phyloP scores from a whole-genome alignment of 1,140 invertebrate genomes.

The Vanessa atalanta region DNA sequence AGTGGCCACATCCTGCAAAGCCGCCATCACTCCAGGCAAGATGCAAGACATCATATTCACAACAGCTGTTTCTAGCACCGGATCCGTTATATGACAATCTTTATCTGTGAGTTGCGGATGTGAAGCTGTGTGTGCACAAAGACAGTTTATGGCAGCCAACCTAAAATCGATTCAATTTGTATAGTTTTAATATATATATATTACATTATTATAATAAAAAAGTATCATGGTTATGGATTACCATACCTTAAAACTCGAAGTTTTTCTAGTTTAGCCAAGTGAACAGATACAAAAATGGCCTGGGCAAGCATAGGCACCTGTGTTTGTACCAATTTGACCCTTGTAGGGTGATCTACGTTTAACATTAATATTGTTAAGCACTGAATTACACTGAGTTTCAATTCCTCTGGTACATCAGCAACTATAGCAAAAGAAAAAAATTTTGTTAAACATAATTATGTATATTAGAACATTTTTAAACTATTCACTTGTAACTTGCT shows the following conservation, averaged over 20 bases:
- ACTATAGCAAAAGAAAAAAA: constrained; percentile 51
- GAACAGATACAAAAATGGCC: constrained; percentile 81
- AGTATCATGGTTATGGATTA: not conserved
- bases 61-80: constrained; percentile 53
- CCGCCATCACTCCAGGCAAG: constrained; percentile 83
- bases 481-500: too few relatives aligned
- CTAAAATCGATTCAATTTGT: constrained; percentile 54
- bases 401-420: constrained; percentile 81
- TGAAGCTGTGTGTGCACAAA: constrained; percentile 82
- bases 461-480: too few relatives aligned
- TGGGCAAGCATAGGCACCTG: constrained; percentile 82
- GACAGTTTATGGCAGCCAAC: constrained; percentile 81
- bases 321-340: constrained; percentile 79
- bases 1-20: constrained; percentile 81
- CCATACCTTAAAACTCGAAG: constrained; percentile 80
- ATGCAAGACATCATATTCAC: constrained; percentile 83
- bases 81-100: constrained; percentile 59
- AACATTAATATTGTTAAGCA: constrained; percentile 80
- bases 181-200: not conserved
- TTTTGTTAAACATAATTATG: too few relatives aligned
- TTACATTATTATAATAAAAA: not conserved
- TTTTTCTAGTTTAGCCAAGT: constrained; percentile 83
- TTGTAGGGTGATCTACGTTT: constrained; percentile 69
- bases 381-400: constrained; percentile 81
- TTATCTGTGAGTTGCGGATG: constrained; percentile 66